Base-by-base conservation (phyloP, 1,140 invertebrate genomes). In the Aphaenogaster rudis region DNA sequence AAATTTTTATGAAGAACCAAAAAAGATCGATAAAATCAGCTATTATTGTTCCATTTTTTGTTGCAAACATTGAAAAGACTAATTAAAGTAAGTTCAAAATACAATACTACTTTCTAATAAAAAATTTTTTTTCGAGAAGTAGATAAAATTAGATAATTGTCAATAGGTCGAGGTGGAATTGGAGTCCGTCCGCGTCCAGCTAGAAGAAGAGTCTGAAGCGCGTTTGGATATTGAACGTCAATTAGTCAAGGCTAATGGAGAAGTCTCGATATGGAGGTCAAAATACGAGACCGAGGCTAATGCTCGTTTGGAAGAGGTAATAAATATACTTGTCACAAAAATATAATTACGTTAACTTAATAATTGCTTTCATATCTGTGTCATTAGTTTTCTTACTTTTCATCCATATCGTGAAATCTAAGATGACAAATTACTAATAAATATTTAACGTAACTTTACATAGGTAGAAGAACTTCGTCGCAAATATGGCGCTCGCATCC, bases 131-230 rank as follows among this genome's bases (percentile, higher is more conserved):
- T 64, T 11, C 1, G 1, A 48, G 15, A 50, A 36, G 39, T 63
- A 48, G 8, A 33, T 78, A 48, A 63, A 1, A 39, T 64, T 11
- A 54, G 21, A 57, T 11, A 52, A 52, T 33, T 48, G 3, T 61
- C 33, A 77, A 71, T 95, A 98, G 95, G 97, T 99, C 92, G 98
- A 99, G 95, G 97, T 98, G 91, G 99, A 99, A 95, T 96, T 99
- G 94, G 98, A 99, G 94, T 98, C 98, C 36, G 97, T 98, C 78
- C 98, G 98, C 91, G 97, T 98, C 74, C 98, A 99, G 96, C 96
- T 99, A 91, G 99, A 99, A 95, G 99, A 99, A 96, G 99, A 99
- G 96, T 98, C 98, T 69, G 98, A 99, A 95, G 98, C 98, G 88
- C 98, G 98, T 93, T 96, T 99, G 94, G 99, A 99, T 95, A 96